Evolutionary conservation across 1,140 invertebrate genomes (phyloP).

Genomic region (Lepidurus arcticus): DNA sequence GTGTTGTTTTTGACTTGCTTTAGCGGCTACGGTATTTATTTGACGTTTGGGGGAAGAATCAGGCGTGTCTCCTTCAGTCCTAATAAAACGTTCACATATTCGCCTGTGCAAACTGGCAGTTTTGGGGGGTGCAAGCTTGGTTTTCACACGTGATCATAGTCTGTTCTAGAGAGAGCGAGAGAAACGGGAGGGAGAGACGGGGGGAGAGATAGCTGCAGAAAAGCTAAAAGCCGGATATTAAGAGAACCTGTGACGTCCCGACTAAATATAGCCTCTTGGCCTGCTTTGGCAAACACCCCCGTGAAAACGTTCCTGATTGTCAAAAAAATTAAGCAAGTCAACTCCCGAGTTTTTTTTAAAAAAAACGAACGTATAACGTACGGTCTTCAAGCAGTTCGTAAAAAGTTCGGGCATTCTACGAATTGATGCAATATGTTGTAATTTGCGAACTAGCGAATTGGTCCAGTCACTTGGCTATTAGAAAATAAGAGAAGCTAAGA

Average conservation of each 20-base stretch:
- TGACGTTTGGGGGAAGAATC: neutral
- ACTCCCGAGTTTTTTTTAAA: no score
- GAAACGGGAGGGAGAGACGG: neutral
- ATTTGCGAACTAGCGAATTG: neutral
- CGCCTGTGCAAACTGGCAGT: neutral
- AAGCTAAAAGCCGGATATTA: constrained; percentile 22
- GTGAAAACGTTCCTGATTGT: neutral
- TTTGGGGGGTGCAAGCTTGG: neutral
- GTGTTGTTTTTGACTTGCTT: neutral
- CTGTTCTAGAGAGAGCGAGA: neutral
- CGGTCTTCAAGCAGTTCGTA: no score
- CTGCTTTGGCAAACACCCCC: constrained; percentile 13
- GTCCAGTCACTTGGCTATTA: neutral
- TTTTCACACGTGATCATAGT: neutral
- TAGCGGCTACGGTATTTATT: neutral
- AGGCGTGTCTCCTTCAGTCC: neutral
- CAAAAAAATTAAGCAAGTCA: neutral
- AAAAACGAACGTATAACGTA: no score
- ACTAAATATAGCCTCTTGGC: neutral
- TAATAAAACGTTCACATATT: neutral
- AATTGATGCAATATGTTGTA: neutral
- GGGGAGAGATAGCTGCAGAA: neutral
- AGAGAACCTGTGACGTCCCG: neutral
- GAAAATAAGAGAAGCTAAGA: neutral
- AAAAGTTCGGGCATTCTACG: neutral